Evolutionary conservation across 2,888 invertebrate species (phyloP).

Genomic region (Syritta pipiens): DNA sequence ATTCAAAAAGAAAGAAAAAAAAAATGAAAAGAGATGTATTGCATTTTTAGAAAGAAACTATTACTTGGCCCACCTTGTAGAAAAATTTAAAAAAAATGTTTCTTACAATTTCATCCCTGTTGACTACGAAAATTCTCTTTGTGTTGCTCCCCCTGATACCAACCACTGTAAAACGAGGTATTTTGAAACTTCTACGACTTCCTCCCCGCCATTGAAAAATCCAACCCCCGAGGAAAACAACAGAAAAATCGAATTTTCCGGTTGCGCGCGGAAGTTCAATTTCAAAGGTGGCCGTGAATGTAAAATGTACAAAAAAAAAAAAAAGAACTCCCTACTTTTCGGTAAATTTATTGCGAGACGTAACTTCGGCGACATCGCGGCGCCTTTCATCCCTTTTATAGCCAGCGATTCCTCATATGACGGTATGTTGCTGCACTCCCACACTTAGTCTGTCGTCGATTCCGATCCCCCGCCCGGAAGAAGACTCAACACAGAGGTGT

Average conservation of each 20-base stretch:
- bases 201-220: neutral
- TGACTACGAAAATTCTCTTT: too few relatives aligned
- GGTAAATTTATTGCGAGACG: conserved; percentile 68
- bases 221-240: conserved; percentile 32
- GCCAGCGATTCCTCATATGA: conserved; percentile 53
- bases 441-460: conserved; percentile 11
- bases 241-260: conserved; percentile 68
- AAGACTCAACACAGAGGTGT: conserved; percentile 57
- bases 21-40: too few relatives aligned
- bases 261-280: conserved; percentile 68
- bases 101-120: too few relatives aligned
- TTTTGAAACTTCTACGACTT: conserved; percentile 29
- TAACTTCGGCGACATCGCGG: conserved; percentile 65
- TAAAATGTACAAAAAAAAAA: conserved; percentile 48
- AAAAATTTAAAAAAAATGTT: too few relatives aligned
- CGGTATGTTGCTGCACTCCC: conserved; percentile 48
- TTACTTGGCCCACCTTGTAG: too few relatives aligned
- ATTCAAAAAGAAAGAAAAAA: too few relatives aligned
- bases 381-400: conserved; percentile 63
- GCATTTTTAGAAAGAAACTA: too few relatives aligned
- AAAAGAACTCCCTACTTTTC: conserved; percentile 49
- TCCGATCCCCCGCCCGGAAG: conserved; percentile 22
- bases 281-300: conserved; percentile 68
- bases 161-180: conserved; percentile 21
- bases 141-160: too few relatives aligned